Base-by-base conservation (phyloP, 2,797 vertebrate genomes). In the Hippopotamyrus pictus region DNA sequence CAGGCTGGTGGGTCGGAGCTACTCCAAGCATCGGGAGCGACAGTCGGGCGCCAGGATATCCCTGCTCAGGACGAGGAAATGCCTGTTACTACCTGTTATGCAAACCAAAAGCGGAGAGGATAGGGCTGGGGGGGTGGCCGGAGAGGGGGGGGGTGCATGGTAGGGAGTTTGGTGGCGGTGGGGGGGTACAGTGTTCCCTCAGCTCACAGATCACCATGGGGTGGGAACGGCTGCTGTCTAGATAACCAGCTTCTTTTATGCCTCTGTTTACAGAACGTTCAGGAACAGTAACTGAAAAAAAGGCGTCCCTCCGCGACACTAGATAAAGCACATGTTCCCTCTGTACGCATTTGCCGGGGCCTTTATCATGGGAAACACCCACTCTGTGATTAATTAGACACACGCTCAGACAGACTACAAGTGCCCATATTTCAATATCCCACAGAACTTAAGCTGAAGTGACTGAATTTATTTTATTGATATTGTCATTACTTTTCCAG, bases 11-110 rank as follows among this genome's bases (percentile, higher is more conserved):
- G 94, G 93, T 92, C 92, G 93, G 93, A 96, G 97, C 96, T 94
- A 94, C 95, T 96, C 96, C 93, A 95, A 96, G 96, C 96, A 87
- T 93, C 93, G 94, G 92, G 96, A 97, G 97, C 97, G 98, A 98
- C 99, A 97, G 97, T 93, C 96, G 96, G 98, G 98, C 99, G 98
- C 98, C 99, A 99, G 98, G 98, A 99, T 98, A 98, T 99, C 98
- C 99, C 97, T 97, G 95, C 95, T 96, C 97, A 98, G 98, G 97
- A 98, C 97, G 91, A 98, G 98, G 98, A 99, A 99, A 98, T 98
- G 98, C 97, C 97, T 98, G 97, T 97, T 97, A 97, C 97, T 98
- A 99, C 98, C 98, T 99, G 98, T 99, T 98, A 98, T 98, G 97
- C 97, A 98, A 98, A 98, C 94, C 96, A 41, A 89, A 69, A 90